Percentiles rank a stretch among this genome's conserved stretches.
Conservation (phyloP, 2,113 vertebrate species). For the Tragelaphus strepsiceros region DNA sequence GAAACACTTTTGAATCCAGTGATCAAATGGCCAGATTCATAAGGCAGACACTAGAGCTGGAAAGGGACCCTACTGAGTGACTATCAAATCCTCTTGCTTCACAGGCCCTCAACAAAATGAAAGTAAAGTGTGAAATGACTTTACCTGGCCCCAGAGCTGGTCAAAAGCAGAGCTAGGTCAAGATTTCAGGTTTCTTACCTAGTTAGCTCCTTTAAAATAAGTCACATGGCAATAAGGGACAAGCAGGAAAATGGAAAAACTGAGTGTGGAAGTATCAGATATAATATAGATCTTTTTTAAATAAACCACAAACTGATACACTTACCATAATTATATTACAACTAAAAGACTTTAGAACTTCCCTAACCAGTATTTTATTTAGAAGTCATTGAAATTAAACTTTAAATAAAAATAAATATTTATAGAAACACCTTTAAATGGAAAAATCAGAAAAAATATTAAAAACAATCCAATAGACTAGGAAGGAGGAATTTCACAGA, state of each 20-base stretch:
- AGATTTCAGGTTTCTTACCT: neutral
- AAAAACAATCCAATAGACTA: neutral
- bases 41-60: too few species aligned
- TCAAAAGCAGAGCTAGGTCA: neutral
- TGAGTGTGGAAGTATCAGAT: rapidly evolving
- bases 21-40: neutral
- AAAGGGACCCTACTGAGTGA: neutral
- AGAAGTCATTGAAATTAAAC: neutral
- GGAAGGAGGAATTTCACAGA: neutral
- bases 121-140: neutral
- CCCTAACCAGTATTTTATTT: neutral
- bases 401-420: neutral
- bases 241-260: neutral
- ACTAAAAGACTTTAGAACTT: neutral
- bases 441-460: neutral
- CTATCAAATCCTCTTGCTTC: neutral
- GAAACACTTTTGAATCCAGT: neutral
- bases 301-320: neutral
- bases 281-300: neutral
- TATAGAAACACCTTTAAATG: neutral
- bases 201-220: neutral
- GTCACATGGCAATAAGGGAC: neutral
- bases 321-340: neutral
- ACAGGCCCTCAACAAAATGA: neutral
- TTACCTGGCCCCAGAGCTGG: neutral